Base-by-base conservation (phyloP, 2,888 invertebrate genomes). In the Platycheirus rosarum region DNA sequence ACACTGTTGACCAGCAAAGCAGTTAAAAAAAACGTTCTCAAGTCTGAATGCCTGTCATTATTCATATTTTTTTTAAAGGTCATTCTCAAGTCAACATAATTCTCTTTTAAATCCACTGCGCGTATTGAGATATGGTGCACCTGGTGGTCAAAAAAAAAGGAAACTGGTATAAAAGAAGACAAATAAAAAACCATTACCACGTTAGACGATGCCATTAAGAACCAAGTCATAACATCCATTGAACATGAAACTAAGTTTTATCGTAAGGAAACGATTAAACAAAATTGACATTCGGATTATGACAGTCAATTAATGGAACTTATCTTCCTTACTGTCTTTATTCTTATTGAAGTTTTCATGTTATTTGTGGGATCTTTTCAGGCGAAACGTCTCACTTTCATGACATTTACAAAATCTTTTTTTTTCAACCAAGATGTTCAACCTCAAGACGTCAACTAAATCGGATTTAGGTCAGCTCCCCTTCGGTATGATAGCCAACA, bases 221-320 rank as follows among this genome's bases (percentile, higher is more conserved):
- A n/a, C n/a, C 57, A 35, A 53, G 48, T 37, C 42, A 60, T 40
- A 65, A 55, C 53, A 48, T 69, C 48, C 44, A 7, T 40, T 51
- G 69, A 79, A 79, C 20, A 13, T 13, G 37, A 40, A 49, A 62
- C 26, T 16, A 7, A 60, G 11, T 42, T 23, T 46, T 16, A 13
- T 9, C 26, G 11, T 16, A 23, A 51, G 48, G 32, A 44, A 65
- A 18, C 13, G n/a, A n/a, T n/a, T n/a, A n/a, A n/a, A n/a, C n/a
- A n/a, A n/a, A 51, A 9, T 51, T 65, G 70, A 71, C 69, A 70
- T 66, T 66, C 76, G 65, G 65, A 76, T 76, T 80, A 80, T 80
- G 80, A 80, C 76, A 76, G 75, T 71, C 80, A 76, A 71, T 80
- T 80, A 76, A 80, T 80, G 76, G 51, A 76, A 80, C 76, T 65